Conservation (phyloP, 2,113 vertebrate genomes). For the Elephantulus edwardii region DNA sequence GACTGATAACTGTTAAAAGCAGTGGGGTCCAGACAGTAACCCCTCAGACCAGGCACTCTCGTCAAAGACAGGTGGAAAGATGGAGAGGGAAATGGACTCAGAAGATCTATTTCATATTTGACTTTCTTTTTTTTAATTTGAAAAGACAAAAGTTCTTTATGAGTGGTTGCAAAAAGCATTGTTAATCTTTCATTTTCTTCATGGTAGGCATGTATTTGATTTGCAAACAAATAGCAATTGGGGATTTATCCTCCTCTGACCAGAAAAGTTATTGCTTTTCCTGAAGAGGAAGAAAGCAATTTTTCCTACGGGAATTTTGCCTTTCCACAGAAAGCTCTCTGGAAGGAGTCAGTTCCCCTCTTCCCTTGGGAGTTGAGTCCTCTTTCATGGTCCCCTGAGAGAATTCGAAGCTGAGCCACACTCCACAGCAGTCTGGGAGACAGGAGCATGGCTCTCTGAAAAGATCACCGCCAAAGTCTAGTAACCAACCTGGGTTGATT, state of each 20-base stretch:
- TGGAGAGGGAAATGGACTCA: neutral
- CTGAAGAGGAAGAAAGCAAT: too few species aligned
- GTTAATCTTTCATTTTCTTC: neutral
- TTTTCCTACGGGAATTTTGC: neutral
- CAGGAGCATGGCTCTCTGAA: neutral
- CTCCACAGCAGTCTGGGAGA: neutral
- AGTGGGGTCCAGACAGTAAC: neutral
- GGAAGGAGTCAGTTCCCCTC: neutral
- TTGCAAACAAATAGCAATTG: neutral
- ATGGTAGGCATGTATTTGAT: neutral
- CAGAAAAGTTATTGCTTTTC: neutral
- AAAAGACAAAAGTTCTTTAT: neutral
- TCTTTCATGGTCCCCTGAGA: neutral
- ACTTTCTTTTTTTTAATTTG: neutral
- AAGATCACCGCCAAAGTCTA: neutral
- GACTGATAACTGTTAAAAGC: neutral
- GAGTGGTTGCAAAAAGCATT: neutral
- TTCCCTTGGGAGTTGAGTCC: neutral
- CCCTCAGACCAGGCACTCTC: neutral
- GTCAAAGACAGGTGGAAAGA: neutral
- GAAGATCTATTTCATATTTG: neutral
- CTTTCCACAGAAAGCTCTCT: conserved; percentile 26
- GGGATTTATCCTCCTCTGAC: rapidly evolving
- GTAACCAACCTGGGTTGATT: neutral
- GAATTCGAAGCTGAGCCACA: neutral